These are phyloP conservation scores for Eonycteris spelaea DNA, from an alignment of 2,113 vertebrate species.

Conservation along the genomic window DNA sequence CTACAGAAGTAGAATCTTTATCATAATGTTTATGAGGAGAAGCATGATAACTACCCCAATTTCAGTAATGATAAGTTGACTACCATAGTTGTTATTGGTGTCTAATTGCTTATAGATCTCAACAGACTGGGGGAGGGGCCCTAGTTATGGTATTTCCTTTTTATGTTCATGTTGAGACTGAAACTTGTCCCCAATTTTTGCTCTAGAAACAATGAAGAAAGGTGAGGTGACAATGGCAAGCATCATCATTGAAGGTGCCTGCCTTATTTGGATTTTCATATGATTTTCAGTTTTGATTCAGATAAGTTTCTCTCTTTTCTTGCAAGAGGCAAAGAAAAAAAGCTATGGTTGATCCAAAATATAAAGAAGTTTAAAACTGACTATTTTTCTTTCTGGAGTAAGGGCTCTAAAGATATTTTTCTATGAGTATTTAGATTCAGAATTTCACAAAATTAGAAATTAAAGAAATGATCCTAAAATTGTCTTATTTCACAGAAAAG, in stretches of 20 bases:
- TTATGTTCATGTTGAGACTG: not conserved
- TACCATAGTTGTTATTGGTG: not conserved
- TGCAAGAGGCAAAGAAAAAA: not conserved
- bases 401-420: not conserved
- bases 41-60: not conserved
- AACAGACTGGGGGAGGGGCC: not conserved
- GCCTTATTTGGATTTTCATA: not conserved
- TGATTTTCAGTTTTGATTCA: not conserved
- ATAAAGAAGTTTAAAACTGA: not conserved
- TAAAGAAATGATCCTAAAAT: not conserved
- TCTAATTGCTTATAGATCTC: not conserved
- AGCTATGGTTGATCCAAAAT: not conserved
- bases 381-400: not conserved
- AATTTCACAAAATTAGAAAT: constrained; percentile 8
- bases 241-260: not conserved
- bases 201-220: not conserved
- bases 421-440: not conserved
- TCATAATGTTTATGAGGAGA: not conserved
- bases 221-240: not conserved
- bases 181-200: not conserved
- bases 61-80: not conserved
- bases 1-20: not conserved
- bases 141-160: not conserved
- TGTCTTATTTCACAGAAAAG: not conserved
- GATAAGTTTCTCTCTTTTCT: not conserved